A percentile compares a stretch with the other conserved stretches of the same genome.
These are phyloP conservation scores for Danio rerio DNA, from an alignment of 2,113 vertebrate genomes.

Conservation along the genomic window GRCz12tu NC_133195.1:51505501-51506000, in stretches of 20 bases:
- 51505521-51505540: background rate
- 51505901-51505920: conserved; percentile 98
- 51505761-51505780: too few relatives aligned
- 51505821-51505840: conserved; percentile 99
- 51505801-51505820: conserved; percentile 97
- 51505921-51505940: conserved; percentile 93
- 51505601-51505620: conserved; percentile 94
- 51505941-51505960: too few relatives aligned
- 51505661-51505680: conserved; percentile 24
- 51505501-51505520: conserved; percentile 1
- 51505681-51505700: too few relatives aligned
- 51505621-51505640: conserved; percentile 98
- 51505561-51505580: conserved; percentile 97
- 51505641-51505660: conserved; percentile 77
- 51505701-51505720: too few relatives aligned
- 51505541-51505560: conserved; percentile 98
- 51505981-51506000: too few relatives aligned
- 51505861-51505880: conserved; percentile 98
- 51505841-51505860: conserved; percentile 98
- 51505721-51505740: too few relatives aligned
- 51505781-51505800: conserved; percentile 83
- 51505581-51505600: conserved; percentile 97
- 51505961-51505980: too few relatives aligned
- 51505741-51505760: too few relatives aligned
- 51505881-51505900: conserved; percentile 96